Percentiles rank a stretch among this genome's conserved stretches.
phyloP scores from a whole-genome alignment of 2,113 vertebrate species.

The Sphaerodactylus townsendi region DNA sequence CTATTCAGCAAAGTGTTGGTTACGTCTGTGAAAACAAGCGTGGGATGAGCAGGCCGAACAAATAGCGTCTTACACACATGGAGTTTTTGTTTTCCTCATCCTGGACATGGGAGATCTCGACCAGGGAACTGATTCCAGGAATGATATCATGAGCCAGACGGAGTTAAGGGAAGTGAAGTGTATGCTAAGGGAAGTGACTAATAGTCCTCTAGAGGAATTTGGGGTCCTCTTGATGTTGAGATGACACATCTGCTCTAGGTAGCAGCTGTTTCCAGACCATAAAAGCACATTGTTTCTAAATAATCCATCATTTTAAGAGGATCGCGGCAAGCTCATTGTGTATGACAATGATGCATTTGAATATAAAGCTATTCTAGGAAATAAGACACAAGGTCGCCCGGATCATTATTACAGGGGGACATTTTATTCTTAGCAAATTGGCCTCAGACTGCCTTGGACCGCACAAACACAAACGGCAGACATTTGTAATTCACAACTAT shows the following conservation, averaged over 20 bases:
- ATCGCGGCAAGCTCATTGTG: too few relatives aligned
- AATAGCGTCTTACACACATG: not conserved
- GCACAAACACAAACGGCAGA: too few relatives aligned
- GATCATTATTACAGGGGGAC: too few relatives aligned
- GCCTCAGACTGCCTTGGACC: too few relatives aligned
- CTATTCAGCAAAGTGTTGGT: not conserved
- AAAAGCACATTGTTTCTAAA: not conserved
- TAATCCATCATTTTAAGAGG: too few relatives aligned
- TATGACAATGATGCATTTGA: too few relatives aligned
- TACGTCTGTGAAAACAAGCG: not conserved
- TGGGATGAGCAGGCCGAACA: not conserved
- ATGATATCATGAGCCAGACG: not conserved
- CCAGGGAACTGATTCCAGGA: not conserved
- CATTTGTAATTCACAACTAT: too few relatives aligned
- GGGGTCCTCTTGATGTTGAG: not conserved
- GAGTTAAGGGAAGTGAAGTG: not conserved
- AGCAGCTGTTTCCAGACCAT: not conserved
- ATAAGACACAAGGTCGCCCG: too few relatives aligned
- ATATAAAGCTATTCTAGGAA: too few relatives aligned
- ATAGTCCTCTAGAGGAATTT: not conserved
- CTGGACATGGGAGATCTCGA: not conserved
- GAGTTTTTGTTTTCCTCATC: not conserved
- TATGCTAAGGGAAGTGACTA: not conserved
- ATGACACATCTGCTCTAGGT: not conserved
- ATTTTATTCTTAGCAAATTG: too few relatives aligned